Percentiles rank a stretch among this genome's conserved stretches.
Conservation (phyloP, 1,140 invertebrate species). For the Drosophila pallidifrons region DNA sequence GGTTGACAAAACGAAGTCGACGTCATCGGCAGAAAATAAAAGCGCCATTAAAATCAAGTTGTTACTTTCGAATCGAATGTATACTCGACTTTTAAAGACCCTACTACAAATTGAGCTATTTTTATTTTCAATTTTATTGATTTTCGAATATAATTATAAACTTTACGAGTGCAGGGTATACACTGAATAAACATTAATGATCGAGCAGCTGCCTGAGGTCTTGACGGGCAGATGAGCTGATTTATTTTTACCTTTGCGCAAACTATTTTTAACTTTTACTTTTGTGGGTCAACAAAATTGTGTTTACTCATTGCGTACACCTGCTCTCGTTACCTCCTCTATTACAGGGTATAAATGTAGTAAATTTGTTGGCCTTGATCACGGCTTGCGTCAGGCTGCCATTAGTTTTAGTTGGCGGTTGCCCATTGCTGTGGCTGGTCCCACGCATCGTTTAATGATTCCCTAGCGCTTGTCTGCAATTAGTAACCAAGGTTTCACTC, state of each 20-base stretch:
- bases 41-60: constrained; percentile 63
- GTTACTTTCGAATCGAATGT: not conserved
- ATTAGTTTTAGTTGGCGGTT: constrained; percentile 20
- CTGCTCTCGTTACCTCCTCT: not conserved
- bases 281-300: not conserved
- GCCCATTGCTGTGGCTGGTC: constrained; percentile 23
- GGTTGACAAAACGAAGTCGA: constrained; percentile 33
- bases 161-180: not conserved
- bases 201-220: not conserved
- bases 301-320: not conserved
- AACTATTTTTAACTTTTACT: not conserved
- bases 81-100: not conserved
- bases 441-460: constrained; percentile 58
- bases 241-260: not conserved
- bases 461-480: constrained; percentile 44
- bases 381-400: constrained; percentile 30
- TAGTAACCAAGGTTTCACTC: constrained; percentile 69
- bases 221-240: not conserved
- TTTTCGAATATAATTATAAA: constrained; percentile 7
- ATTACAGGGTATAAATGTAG: constrained; percentile 38
- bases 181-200: not conserved
- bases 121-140: constrained; percentile 6
- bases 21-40: constrained; percentile 69
- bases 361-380: constrained; percentile 49
- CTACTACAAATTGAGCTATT: not conserved